Conservation (phyloP, 1,140 invertebrate genomes). For the Hyphantria cunea region DNA sequence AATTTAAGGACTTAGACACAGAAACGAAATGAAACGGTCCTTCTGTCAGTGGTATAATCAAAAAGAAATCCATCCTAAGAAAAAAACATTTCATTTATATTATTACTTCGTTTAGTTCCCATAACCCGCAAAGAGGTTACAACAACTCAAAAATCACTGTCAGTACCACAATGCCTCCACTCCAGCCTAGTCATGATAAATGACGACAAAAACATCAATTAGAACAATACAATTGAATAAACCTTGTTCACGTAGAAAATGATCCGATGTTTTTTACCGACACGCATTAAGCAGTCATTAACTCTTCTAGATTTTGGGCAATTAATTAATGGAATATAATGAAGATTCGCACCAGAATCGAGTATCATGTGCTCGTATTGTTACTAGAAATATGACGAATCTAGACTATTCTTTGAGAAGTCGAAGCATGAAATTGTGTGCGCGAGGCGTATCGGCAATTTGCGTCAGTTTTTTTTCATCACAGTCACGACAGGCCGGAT, state of each 20-base stretch:
- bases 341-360: slow-evolving; percentile 40
- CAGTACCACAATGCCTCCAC: slow-evolving; percentile 44
- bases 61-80: too few species aligned
- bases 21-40: too few species aligned
- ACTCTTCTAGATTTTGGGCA: slow-evolving; percentile 34
- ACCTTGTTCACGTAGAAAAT: slow-evolving; percentile 29
- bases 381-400: slow-evolving; percentile 71
- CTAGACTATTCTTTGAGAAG: slow-evolving; percentile 66
- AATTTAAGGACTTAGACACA: too few species aligned
- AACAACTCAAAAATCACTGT: slow-evolving; percentile 37
- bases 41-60: too few species aligned
- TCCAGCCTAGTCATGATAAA: slow-evolving; percentile 42
- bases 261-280: slow-evolving; percentile 41
- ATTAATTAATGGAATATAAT: slow-evolving; percentile 51
- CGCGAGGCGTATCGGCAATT: slow-evolving; percentile 79
- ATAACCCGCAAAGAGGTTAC: not conserved
- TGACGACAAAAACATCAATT: slow-evolving; percentile 53
- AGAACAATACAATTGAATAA: slow-evolving; percentile 52
- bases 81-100: too few species aligned
- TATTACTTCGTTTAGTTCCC: too few species aligned
- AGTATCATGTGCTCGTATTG: slow-evolving; percentile 58
- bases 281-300: slow-evolving; percentile 56
- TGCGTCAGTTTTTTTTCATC: slow-evolving; percentile 78
- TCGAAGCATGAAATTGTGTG: slow-evolving; percentile 78
- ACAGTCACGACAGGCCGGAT: slow-evolving; percentile 77